phyloP scores from a whole-genome alignment of 2,888 invertebrate species.

The Heliconius hortense region DNA sequence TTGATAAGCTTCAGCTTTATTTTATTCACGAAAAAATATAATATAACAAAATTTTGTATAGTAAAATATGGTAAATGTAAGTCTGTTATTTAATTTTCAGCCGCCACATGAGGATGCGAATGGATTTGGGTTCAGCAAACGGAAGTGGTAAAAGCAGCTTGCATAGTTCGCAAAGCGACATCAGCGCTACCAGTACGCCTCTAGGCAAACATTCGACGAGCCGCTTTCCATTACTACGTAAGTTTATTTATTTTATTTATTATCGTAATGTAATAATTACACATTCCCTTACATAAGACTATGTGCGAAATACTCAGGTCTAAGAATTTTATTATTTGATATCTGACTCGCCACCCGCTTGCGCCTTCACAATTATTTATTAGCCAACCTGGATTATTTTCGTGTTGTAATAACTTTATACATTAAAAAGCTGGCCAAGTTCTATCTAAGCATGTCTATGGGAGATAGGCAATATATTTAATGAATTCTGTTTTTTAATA shows the following conservation, averaged over 20 bases:
- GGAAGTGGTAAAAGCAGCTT: conserved; percentile 82
- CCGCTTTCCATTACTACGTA: conserved; percentile 73
- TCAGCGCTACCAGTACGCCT: conserved; percentile 83
- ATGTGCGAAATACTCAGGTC: no score
- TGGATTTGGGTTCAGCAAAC: conserved; percentile 75
- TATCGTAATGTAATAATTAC: not conserved
- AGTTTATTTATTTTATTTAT: conserved; percentile 48
- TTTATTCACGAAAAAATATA: not conserved
- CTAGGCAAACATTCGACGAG: conserved; percentile 75
- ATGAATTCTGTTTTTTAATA: no score
- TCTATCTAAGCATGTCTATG: no score
- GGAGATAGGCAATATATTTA: no score
- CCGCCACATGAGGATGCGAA: conserved; percentile 79
- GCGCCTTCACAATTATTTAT: no score
- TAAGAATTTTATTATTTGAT: no score
- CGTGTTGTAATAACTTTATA: no score
- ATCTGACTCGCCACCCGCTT: no score
- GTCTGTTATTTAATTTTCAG: conserved; percentile 48
- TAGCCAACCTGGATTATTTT: no score
- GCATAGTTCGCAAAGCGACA: conserved; percentile 87
- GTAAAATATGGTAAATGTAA: not conserved
- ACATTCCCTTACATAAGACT: not conserved
- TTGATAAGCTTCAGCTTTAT: not conserved
- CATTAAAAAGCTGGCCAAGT: no score
- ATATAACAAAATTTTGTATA: no score